A percentile compares a stretch with the other conserved stretches of the same genome.
phyloP scores from a whole-genome alignment of 2,113 vertebrate species.

The Cyprinodon tularosa region DNA sequence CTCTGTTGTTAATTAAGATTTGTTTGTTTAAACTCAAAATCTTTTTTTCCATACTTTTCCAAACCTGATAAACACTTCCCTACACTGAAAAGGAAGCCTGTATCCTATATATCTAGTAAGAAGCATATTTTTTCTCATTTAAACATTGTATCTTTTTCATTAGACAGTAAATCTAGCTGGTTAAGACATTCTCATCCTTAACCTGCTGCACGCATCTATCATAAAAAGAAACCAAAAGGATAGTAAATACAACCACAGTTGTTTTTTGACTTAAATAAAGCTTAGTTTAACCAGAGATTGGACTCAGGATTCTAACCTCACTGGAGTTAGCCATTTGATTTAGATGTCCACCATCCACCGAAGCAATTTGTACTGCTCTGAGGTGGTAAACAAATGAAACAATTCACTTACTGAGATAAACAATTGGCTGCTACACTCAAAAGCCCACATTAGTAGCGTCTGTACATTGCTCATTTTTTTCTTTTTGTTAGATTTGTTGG shows the following conservation, averaged over 20 bases:
- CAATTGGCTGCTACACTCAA: conserved; percentile 5
- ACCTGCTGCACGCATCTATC: neutral
- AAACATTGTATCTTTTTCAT: neutral
- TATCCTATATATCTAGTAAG: too few species aligned
- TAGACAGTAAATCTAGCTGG: neutral
- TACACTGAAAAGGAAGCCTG: too few species aligned
- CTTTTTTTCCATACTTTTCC: neutral
- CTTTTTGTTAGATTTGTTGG: conserved; percentile 1
- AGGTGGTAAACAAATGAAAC: conserved; percentile 5
- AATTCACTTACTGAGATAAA: conserved; percentile 1
- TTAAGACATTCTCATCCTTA: neutral
- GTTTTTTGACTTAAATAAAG: conserved; percentile 4
- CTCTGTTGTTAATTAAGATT: neutral
- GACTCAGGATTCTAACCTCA: conserved; percentile 21
- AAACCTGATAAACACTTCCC: too few species aligned
- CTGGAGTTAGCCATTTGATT: conserved; percentile 17
- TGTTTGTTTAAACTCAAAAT: neutral
- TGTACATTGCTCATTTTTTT: conserved; percentile 1
- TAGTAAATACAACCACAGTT: conserved; percentile 1
- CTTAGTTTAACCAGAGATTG: conserved; percentile 24
- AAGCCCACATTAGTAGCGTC: conserved; percentile 1
- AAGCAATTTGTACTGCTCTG: neutral
- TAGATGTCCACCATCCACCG: conserved; percentile 6
- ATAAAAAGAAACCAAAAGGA: neutral
- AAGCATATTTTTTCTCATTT: neutral